Conservation (phyloP, 2,888 invertebrate genomes). For the Drosophila stalkeri region DNA sequence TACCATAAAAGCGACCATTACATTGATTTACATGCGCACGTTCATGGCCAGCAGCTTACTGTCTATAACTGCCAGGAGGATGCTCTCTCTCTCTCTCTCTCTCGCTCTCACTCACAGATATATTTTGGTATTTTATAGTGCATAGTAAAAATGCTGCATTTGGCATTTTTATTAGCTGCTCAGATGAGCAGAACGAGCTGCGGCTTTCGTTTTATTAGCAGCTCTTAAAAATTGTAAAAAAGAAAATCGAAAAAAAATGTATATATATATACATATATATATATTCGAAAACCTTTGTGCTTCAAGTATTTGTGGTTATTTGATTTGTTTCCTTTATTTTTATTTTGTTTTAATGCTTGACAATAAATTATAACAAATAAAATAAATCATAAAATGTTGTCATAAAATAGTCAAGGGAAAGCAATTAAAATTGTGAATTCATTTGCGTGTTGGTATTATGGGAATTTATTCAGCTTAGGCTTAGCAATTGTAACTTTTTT, state of each 20-base stretch:
- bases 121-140: constrained; percentile 57
- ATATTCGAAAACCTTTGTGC: constrained; percentile 28
- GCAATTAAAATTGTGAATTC: background rate
- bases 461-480: background rate
- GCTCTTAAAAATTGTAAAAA: constrained; percentile 50
- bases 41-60: constrained; percentile 59
- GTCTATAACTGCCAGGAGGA: constrained; percentile 44
- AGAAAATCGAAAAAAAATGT: constrained; percentile 25
- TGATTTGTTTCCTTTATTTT: constrained; percentile 4
- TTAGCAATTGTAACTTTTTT: background rate
- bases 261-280: too few relatives aligned
- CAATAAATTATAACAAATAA: constrained; percentile 6
- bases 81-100: background rate
- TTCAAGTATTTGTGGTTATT: constrained; percentile 25
- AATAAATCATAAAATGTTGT: background rate
- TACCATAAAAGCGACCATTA: constrained; percentile 63
- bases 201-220: constrained; percentile 56
- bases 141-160: constrained; percentile 63
- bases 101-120: constrained; percentile 20
- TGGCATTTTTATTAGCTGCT: constrained; percentile 67
- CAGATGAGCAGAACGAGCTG: constrained; percentile 61
- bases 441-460: background rate
- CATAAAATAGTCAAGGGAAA: background rate
- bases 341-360: constrained; percentile 1
- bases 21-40: constrained; percentile 70